Evolutionary conservation across 2,797 vertebrate species (phyloP).

Genomic region (Centropyge bicolor): DNA sequence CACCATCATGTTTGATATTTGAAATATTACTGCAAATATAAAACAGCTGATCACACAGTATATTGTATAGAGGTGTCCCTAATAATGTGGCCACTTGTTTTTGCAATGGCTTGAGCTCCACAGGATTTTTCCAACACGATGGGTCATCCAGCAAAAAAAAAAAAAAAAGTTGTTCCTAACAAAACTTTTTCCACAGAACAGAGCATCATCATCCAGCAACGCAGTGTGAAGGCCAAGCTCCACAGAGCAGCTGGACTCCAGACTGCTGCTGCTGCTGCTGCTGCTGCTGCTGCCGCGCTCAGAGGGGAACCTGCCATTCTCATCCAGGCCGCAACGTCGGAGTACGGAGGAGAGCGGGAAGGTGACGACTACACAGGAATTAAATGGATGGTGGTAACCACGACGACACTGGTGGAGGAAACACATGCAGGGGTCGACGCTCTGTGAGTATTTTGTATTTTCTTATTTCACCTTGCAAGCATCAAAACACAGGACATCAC

Average conservation of each 20-base stretch:
- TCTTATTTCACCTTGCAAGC: not conserved
- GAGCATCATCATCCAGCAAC: not conserved
- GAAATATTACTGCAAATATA: too few relatives aligned
- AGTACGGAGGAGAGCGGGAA: not conserved
- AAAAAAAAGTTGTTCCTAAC: not conserved
- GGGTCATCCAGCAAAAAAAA: not conserved
- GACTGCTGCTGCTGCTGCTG: not conserved
- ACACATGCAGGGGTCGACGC: not conserved
- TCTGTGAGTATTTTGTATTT: not conserved
- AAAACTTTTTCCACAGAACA: not conserved
- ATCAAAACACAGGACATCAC: not conserved
- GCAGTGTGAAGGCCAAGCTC: not conserved
- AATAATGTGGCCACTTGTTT: not conserved
- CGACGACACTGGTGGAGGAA: not conserved
- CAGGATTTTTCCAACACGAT: not conserved
- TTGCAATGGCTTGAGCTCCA: not conserved
- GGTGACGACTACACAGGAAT: not conserved
- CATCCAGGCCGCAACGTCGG: not conserved
- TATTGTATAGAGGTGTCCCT: too few relatives aligned
- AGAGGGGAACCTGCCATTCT: not conserved
- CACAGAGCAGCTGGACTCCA: not conserved
- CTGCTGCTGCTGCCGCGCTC: not conserved
- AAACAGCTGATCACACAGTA: too few relatives aligned
- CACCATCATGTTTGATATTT: too few relatives aligned
- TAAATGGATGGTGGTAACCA: accelerated